A percentile compares a stretch with the other conserved stretches of the same genome.
Evolutionary conservation across 1,140 invertebrate species (phyloP).

Genomic region (Scaptodrosophila lebanonensis): DNA sequence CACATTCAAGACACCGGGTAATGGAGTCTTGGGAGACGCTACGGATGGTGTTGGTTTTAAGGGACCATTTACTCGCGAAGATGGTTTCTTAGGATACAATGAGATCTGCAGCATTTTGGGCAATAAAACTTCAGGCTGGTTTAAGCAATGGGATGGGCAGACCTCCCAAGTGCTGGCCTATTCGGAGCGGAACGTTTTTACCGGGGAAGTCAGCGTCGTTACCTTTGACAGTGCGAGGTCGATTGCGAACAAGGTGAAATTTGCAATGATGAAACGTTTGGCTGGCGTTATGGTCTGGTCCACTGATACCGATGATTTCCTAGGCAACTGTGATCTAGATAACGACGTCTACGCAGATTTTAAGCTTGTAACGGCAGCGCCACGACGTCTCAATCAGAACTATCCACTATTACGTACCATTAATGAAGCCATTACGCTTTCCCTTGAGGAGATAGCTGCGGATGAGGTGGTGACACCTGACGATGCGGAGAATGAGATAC

Average conservation of each 20-base stretch:
- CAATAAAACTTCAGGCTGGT: conserved; percentile 78
- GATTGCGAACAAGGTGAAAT: conserved; percentile 81
- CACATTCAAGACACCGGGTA: conserved; percentile 81
- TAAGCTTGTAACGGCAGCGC: conserved; percentile 50
- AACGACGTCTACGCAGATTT: conserved; percentile 78
- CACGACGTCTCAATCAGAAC: conserved; percentile 77
- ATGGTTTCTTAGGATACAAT: conserved; percentile 92
- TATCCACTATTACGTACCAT: conserved; percentile 82
- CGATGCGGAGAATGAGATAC: conserved; percentile 65
- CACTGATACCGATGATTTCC: conserved; percentile 87
- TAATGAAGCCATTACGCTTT: conserved; percentile 79
- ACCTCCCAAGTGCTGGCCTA: conserved; percentile 80
- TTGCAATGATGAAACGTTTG: conserved; percentile 81
- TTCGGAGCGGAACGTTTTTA: conserved; percentile 76
- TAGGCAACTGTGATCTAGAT: conserved; percentile 80
- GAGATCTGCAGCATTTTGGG: conserved; percentile 80
- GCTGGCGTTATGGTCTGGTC: conserved; percentile 92
- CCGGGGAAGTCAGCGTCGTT: conserved; percentile 77
- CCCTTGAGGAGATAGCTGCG: conserved; percentile 79
- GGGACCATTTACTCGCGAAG: conserved; percentile 87
- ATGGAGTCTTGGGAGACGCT: conserved; percentile 77
- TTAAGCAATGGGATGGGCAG: conserved; percentile 79
- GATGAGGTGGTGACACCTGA: conserved; percentile 60
- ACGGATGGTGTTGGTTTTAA: conserved; percentile 81
- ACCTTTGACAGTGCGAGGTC: conserved; percentile 81